Base-by-base conservation (phyloP, 2,888 invertebrate genomes). In the Chymomyza amoena region DNA sequence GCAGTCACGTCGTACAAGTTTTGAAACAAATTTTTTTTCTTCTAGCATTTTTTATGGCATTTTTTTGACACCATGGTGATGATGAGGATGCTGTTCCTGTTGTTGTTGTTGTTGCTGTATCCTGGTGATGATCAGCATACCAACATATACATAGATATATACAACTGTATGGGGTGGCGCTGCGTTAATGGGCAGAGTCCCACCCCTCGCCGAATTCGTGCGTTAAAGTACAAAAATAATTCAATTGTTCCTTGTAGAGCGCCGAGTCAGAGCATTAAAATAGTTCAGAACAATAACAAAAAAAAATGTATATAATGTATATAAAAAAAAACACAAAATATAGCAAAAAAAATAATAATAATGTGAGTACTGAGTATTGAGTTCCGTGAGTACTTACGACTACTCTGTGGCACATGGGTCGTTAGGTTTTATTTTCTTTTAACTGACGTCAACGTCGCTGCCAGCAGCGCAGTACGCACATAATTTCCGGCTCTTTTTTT, bases 141-240 rank as follows among this genome's bases (percentile, higher is more conserved):
- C 3, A 1, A 20, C 25, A 25, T 4, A 25, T 4, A 25, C 25
- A 25, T 25, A 45, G 54, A 18, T 15, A 7, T 5, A 16, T 9
- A 54, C 39, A 45, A 45, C 39, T 15, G 13, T 82, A 81, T 86
- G 89, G 90, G 89, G 90, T 90, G 90, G 86, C 79, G 80, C 83
- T 79, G 63, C 68, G 73, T 86, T 90, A 90, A 89, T 90, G 81
- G 84, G 78, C 78, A 83, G 64, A 69, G 75, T 77, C 80, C 87
- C 89, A 89, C 84, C 89, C 90, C 89, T 88, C 81, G 77, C 69
- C 76, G 79, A 76, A 82, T 82, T 78, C 78, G 76, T 70, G 39
- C 39, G 39, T 45, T 45, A 73, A 80, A 79, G 86, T 84, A 86
- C 80, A 82, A 86, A 90, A 89, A 89, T 89, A 90, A 88, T 90